Evolutionary conservation across 2,888 invertebrate species (phyloP), one percentile per base, ranked within the genome.

Genomic region (Noctua janthe): DNA sequence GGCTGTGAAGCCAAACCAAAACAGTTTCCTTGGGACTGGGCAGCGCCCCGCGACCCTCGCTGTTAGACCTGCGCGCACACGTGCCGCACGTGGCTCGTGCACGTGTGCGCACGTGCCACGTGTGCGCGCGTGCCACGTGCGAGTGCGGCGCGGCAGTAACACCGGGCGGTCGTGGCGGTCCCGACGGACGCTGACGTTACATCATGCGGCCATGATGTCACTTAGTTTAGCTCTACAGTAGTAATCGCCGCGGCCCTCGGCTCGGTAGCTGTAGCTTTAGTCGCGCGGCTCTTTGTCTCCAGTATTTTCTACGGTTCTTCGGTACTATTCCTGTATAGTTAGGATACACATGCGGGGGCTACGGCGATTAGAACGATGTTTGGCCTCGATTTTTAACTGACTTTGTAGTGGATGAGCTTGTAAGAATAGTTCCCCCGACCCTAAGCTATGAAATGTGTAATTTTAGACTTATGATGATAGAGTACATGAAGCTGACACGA

Each of bases 191-290:
- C 92, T 92, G 91, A 92, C 90, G 96, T 95, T 95, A 87, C 96
- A 97, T 95, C 97, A 97, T 97, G 97, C 97, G 97, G 97, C 97
- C 97, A 97, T 97, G 97, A 92, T 96, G 96, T 94, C 92, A 93
- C 94, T 94, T 95, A 95, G 94, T 91, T 92, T 94, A 95, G 93
- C 91, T 88, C 59, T 91, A 88, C 91, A 85, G 91, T 91, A 89
- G 90, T 91, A 92, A 93, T 94, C 95, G 95, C 94, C 94, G 94
- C 90, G 91, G 84, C 92, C 93, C 93, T 88, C 92, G 90, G 49
- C 75, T 66, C 54, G 66, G 74, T 72, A 70, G 81, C 72, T 79
- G 71, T 73, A 79, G 73, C 43, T 62, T 54, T 67, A 74, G 64
- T 72, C 49, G 83, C 77, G 83, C 85, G 74, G 56, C 64, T 78